Evolutionary conservation across 2,797 vertebrate species (phyloP).

Genomic region (Enteromius argenteus): DNA sequence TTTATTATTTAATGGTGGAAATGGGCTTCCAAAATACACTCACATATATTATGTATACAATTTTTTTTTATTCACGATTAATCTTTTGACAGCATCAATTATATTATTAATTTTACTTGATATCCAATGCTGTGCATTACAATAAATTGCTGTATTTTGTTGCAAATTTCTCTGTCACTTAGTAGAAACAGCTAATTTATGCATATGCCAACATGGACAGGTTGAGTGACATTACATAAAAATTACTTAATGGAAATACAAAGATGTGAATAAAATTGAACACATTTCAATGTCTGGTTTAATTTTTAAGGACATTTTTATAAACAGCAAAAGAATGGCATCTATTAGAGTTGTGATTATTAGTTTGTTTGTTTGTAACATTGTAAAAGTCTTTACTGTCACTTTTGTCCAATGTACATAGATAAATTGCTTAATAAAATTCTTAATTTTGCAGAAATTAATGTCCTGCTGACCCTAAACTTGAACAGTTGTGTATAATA

Average conservation of each 20-base stretch:
- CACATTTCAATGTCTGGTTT: background rate
- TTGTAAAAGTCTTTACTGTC: background rate
- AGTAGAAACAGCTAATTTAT: background rate
- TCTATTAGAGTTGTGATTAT: background rate
- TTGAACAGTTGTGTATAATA: background rate
- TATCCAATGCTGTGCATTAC: background rate
- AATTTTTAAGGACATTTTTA: background rate
- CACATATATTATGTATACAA: no score
- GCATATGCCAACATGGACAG: background rate
- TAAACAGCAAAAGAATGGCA: background rate
- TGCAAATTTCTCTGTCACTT: background rate
- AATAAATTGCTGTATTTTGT: background rate
- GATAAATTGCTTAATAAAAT: background rate
- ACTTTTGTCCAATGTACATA: background rate
- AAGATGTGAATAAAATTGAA: background rate
- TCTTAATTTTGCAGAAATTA: background rate
- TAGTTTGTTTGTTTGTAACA: background rate
- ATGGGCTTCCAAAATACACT: no score
- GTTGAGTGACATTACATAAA: background rate
- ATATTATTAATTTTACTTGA: no score
- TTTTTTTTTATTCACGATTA: no score
- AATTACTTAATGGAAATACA: background rate
- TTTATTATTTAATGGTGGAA: no score
- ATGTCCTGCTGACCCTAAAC: background rate
- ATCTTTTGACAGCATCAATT: no score